phyloP scores from a whole-genome alignment of 2,888 invertebrate genomes.

The Drosophila acutilabella region DNA sequence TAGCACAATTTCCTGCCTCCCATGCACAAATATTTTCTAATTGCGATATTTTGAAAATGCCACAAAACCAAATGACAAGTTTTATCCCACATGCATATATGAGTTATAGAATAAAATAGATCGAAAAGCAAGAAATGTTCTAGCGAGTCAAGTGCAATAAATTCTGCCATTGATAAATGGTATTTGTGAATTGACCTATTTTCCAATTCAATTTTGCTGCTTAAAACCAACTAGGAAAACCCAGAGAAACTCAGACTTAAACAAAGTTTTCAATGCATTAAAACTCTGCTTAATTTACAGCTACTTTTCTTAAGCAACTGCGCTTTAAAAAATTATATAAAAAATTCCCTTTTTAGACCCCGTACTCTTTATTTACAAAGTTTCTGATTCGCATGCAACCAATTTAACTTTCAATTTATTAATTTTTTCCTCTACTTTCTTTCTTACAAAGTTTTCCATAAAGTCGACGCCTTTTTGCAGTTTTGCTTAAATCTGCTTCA shows the following conservation, averaged over 20 bases:
- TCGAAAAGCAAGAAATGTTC: not conserved
- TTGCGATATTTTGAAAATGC: conserved; percentile 46
- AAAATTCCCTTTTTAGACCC: too few species aligned
- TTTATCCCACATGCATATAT: not conserved
- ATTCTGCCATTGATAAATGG: not conserved
- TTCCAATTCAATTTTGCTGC: not conserved
- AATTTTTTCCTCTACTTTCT: not conserved
- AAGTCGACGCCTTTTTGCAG: conserved; percentile 12
- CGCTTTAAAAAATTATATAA: too few species aligned
- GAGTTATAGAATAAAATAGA: not conserved
- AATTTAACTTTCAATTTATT: too few species aligned
- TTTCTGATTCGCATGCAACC: too few species aligned
- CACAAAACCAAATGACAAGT: conserved; percentile 27
- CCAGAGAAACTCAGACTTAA: not conserved
- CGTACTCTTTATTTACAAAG: too few species aligned
- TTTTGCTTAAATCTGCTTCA: conserved; percentile 10
- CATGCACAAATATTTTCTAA: conserved; percentile 42
- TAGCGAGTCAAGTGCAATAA: not conserved
- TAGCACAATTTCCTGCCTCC: conserved; percentile 36
- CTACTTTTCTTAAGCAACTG: too few species aligned
- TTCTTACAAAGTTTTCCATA: not conserved
- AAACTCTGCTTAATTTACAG: too few species aligned
- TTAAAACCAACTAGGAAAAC: not conserved
- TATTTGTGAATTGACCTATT: conserved; percentile 3
- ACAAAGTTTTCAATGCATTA: too few species aligned